Conservation (phyloP, 2,113 vertebrate genomes). For the Chauna torquata region DNA sequence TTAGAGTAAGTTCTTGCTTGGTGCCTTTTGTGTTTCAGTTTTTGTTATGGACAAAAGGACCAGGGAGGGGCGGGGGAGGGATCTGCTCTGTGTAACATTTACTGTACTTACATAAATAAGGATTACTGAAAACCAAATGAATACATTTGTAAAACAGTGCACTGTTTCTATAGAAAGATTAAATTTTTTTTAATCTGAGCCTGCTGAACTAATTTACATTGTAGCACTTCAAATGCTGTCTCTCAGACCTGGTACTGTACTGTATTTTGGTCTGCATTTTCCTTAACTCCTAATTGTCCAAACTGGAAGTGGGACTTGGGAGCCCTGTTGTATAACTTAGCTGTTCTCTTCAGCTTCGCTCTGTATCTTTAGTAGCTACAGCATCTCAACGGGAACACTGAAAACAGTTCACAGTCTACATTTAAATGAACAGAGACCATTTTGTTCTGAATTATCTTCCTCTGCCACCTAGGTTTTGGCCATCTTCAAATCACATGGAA, state of each 20-base stretch:
- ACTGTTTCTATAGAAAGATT: constrained; percentile 81
- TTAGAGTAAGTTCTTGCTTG: constrained; percentile 57
- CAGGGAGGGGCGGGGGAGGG: constrained; percentile 2
- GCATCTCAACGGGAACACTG: neutral
- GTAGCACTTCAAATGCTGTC: neutral
- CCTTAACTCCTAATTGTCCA: neutral
- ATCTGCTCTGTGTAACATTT: constrained; percentile 41
- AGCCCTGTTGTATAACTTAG: neutral
- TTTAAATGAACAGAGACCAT: neutral
- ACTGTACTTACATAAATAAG: constrained; percentile 44
- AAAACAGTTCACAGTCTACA: neutral
- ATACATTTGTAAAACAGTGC: constrained; percentile 76
- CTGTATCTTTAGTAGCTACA: neutral
- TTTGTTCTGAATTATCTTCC: neutral
- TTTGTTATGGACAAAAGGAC: constrained; percentile 38
- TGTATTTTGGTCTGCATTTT: neutral
- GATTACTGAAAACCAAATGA: constrained; percentile 77
- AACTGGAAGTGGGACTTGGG: neutral
- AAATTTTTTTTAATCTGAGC: constrained; percentile 75
- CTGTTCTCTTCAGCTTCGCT: neutral
- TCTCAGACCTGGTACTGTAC: neutral
- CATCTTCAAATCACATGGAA: neutral
- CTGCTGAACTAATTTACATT: neutral
- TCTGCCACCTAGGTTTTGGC: neutral
- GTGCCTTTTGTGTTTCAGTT: constrained; percentile 70